These are phyloP conservation scores for Mus musculus DNA, from an alignment of 2,113 vertebrate species.

Conservation along the genomic window DNA sequence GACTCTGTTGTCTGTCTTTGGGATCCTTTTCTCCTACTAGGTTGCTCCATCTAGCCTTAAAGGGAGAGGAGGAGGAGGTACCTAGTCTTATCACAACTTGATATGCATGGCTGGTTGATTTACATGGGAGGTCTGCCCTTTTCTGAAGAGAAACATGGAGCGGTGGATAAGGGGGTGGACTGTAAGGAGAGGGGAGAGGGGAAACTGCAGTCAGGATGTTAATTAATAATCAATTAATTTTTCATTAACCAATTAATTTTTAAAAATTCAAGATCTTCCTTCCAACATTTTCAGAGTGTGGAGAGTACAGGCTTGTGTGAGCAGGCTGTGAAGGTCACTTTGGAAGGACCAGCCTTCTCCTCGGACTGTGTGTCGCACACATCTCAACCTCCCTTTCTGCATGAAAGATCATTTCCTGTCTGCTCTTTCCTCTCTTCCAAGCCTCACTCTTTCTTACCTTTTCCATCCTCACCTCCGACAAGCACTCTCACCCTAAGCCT, in stretches of 20 bases:
- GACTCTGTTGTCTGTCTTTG: background rate
- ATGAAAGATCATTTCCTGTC: background rate
- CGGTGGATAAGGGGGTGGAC: background rate
- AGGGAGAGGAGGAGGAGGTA: background rate
- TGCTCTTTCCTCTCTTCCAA: background rate
- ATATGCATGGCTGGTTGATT: background rate
- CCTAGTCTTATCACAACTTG: background rate
- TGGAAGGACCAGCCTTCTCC: background rate
- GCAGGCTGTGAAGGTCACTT: background rate
- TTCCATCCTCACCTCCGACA: background rate
- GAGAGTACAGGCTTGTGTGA: background rate
- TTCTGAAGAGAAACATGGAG: background rate
- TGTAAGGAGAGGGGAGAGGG: too few species aligned
- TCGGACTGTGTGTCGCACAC: background rate
- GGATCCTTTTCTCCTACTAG: background rate
- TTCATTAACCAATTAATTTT: background rate
- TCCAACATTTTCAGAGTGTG: background rate
- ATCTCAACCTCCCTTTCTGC: background rate
- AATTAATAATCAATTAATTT: background rate
- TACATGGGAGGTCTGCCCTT: background rate
- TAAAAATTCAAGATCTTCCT: background rate
- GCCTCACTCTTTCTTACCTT: background rate
- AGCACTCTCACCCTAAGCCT: background rate
- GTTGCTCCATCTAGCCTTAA: background rate
- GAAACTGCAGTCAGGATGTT: background rate